These are phyloP conservation scores for Orthosia cruda DNA, from an alignment of 2,888 invertebrate genomes.

Conservation along the genomic window DNA sequence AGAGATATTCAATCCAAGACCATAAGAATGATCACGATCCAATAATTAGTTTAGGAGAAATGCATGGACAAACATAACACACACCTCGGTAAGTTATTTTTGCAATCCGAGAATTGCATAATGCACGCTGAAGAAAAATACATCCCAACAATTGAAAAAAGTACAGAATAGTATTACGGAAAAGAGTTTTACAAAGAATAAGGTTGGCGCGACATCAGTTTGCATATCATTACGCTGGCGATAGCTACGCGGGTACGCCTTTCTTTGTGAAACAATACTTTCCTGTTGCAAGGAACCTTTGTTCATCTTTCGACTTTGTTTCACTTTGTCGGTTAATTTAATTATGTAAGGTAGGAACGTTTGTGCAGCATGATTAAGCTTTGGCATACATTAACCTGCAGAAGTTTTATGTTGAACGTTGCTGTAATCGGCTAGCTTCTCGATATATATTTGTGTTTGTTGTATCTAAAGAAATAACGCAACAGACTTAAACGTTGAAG, in stretches of 20 bases:
- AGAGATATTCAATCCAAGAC: no score
- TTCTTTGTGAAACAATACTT: conserved; percentile 60
- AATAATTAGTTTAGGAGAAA: no score
- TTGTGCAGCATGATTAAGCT: conserved; percentile 29
- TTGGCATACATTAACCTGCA: conserved; percentile 23
- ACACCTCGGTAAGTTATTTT: no score
- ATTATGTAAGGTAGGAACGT: conserved; percentile 23
- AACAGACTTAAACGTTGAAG: no score
- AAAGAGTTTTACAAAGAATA: conserved; percentile 60
- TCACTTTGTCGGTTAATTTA: conserved; percentile 50
- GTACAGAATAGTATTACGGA: conserved; percentile 47
- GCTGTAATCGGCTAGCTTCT: no score
- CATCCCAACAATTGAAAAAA: conserved; percentile 4
- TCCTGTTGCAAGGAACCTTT: conserved; percentile 47
- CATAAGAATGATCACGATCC: no score
- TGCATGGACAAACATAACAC: no score
- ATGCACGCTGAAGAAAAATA: background rate
- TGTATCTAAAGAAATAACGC: no score
- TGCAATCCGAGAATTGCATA: no score
- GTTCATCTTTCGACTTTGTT: conserved; percentile 49
- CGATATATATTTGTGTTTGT: no score
- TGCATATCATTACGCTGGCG: conserved; percentile 65
- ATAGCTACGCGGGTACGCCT: conserved; percentile 47
- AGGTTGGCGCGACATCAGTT: conserved; percentile 55
- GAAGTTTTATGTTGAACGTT: background rate